Base-by-base conservation (phyloP, 2,888 invertebrate genomes). In the Limnephilus marmoratus region DNA sequence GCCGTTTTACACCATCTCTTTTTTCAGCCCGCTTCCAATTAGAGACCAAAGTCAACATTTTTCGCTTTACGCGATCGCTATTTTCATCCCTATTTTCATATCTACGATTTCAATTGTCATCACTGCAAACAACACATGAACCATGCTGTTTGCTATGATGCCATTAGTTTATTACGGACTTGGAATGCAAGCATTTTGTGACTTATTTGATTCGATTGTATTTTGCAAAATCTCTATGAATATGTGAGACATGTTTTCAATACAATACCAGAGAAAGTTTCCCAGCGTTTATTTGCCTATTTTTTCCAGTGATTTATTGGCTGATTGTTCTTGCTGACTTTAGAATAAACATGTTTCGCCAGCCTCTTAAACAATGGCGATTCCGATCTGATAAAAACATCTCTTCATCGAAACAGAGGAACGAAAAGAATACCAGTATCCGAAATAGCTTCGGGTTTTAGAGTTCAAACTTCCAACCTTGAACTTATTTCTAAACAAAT, bases 301-400 rank as follows among this genome's bases (percentile, higher is more conserved):
- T 83, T 34, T 24, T 41, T 83, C 34, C 34, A 83, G 37, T 83
- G 83, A 83, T 83, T 1, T 83, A 34, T 45, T 83, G 34, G 15
- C 18, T 83, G 34, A 34, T 37, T 34, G 49, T 45, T 29, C 41
- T 37, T n/a, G 86, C 86, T 86, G 86, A n/a, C 15, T 49, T 83
- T 49, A 45, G 45, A 86, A 86, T 15, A 24, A 45, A 86, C 86
- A 86, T 29, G n/a, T 45, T 86, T 86, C 86, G 29, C 15, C 86
- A 86, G 29, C 45, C 45, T 45, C 45, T 45, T 49, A 49, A 86
- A 86, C 29, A 86, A 86, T 86, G 45, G n/a, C 3, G 24, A 45
- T 68, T 68, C 68, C 68, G n/a, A n/a, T 68, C 24, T 68, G 24
- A 68, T n/a, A 82, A 34, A 31, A 82, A 82, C 15, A 34, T 82